Evolutionary conservation across 2,797 vertebrate species (phyloP).

Genomic region (Danio kyathit): DNA sequence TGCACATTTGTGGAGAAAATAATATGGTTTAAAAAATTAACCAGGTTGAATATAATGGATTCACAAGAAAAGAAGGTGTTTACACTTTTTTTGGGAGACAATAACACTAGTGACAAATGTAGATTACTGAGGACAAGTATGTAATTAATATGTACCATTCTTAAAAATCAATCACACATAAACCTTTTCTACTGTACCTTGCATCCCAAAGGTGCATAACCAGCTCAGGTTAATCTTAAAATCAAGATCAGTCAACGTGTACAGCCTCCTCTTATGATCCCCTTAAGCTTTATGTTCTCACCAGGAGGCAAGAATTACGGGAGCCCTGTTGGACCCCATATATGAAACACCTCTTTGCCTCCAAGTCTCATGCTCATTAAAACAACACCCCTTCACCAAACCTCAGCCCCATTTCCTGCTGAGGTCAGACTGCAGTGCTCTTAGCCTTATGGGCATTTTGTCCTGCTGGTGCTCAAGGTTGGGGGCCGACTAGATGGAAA

Average conservation of each 20-base stretch:
- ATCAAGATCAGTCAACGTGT: slow-evolving; percentile 11
- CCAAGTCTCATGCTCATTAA: slow-evolving; percentile 70
- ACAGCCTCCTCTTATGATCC: slow-evolving; percentile 39
- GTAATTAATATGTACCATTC: no score
- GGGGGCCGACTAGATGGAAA: slow-evolving; percentile 33
- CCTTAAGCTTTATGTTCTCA: slow-evolving; percentile 67
- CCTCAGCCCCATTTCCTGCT: slow-evolving; percentile 66
- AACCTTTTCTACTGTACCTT: background rate
- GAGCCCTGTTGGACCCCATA: slow-evolving; percentile 71
- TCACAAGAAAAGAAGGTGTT: no score
- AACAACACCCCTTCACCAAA: slow-evolving; percentile 58
- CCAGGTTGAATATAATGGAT: no score
- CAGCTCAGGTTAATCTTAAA: background rate
- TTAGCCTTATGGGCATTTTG: slow-evolving; percentile 16
- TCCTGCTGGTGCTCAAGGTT: background rate
- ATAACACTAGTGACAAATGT: no score
- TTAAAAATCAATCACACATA: background rate
- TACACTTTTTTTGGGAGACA: no score
- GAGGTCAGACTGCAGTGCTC: slow-evolving; percentile 57
- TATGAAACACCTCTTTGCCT: slow-evolving; percentile 75
- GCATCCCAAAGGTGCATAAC: background rate
- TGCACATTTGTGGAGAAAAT: no score
- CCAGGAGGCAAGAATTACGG: slow-evolving; percentile 68
- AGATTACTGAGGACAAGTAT: no score
- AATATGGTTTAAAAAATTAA: no score